phyloP scores from a whole-genome alignment of 2,888 invertebrate genomes.

The Chrysodeixis includens region DNA sequence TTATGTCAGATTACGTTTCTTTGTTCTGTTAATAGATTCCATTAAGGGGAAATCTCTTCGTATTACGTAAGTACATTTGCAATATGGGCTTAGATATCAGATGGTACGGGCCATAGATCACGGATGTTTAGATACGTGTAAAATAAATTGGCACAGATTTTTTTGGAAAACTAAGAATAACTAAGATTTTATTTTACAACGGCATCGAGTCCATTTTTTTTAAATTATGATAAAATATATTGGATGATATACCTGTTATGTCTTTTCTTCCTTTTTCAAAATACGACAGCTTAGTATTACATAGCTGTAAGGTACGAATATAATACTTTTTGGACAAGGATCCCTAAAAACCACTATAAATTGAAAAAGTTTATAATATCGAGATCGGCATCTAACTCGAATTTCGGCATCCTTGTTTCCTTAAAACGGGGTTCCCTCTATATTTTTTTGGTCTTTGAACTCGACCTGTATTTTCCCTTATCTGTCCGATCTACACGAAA shows the following conservation, averaged over 20 bases:
- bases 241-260: no score
- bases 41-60: slow-evolving; percentile 54
- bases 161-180: no score
- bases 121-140: no score
- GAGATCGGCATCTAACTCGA: neutral
- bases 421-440: neutral
- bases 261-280: no score
- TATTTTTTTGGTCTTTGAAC: neutral
- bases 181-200: no score
- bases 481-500: slow-evolving; percentile 55
- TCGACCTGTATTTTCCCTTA: slow-evolving; percentile 45
- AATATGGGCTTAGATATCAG: slow-evolving; percentile 51
- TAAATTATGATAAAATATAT: no score
- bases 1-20: slow-evolving; percentile 48
- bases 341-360: neutral
- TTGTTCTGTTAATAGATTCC: slow-evolving; percentile 58
- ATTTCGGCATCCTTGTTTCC: neutral
- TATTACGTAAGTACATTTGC: slow-evolving; percentile 43
- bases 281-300: no score
- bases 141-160: no score
- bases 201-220: no score
- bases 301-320: no score
- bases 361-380: neutral
- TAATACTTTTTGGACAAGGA: no score
- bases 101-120: slow-evolving; percentile 36